Base-by-base conservation (phyloP, 2,888 invertebrate species). In the Dilophus febrilis region DNA sequence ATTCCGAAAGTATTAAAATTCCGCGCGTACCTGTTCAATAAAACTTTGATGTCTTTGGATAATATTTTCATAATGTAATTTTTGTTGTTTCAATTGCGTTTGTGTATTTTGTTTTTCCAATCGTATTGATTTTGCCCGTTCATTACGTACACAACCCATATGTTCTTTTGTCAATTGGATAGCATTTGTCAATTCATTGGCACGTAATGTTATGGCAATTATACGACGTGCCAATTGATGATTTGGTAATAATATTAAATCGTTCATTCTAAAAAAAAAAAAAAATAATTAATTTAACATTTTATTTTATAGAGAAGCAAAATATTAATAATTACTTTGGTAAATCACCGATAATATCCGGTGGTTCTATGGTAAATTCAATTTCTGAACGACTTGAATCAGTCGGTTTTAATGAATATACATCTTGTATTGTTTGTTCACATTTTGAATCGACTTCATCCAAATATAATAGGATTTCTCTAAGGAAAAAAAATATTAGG, bases 1-100 rank as follows among this genome's bases (percentile, higher is more conserved):
- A 38, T 38, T 35, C 18, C 28, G 19, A 29, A 11, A 41, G 13
- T 17, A 34, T n/a, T 7, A 17, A 7, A 14, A 4, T 12, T 8
- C 10, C 7, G 32, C 4, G n/a, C 14, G 32, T 16, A 73, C 72
- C 65, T 79, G 81, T 53, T 86, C 85, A 36, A 86, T 83, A 48
- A 86, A 85, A 44, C 71, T 78, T 54, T 87, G 86, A 54, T 86
- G 86, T 12, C 86, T 66, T 46, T 76, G 73, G 17, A 86, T 72
- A 2, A 79, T 70, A 3, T 58, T 68, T 50, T 85, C 84, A 50
- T 77, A 82, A 48, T 85, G 83, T 18, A 73, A 68, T 53, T 77
- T 76, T 48, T 76, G 72, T 26, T 68, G 63, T 16, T 67, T 65
- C 40, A 74, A 49, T 43, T 59, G 58, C 40, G 65, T 66, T 3